Evolutionary conservation across 2,888 invertebrate genomes (phyloP).

Genomic region (Troilus luridus): DNA sequence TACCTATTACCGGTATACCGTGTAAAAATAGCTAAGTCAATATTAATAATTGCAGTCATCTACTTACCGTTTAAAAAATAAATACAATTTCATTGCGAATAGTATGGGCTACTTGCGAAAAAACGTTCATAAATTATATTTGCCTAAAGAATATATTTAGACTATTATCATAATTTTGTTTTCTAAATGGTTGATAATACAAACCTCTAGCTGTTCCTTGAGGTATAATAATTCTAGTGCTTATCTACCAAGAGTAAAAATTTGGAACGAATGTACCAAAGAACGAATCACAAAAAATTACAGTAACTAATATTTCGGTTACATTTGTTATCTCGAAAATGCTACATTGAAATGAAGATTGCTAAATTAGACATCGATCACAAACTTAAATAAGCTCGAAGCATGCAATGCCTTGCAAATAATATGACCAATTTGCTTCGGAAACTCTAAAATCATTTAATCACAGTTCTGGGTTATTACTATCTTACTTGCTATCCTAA

Average conservation of each 20-base stretch:
- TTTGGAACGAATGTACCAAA: not conserved
- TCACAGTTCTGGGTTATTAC: not conserved
- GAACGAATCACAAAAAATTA: not conserved
- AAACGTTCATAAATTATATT: too few relatives aligned
- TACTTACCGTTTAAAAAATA: too few relatives aligned
- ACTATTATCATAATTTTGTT: too few relatives aligned
- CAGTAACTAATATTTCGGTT: not conserved
- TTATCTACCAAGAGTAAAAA: not conserved
- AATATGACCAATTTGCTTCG: not conserved
- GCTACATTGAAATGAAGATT: not conserved
- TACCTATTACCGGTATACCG: too few relatives aligned
- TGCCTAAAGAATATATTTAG: too few relatives aligned
- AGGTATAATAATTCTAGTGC: not conserved
- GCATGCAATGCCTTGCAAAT: not conserved
- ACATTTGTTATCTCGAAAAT: not conserved
- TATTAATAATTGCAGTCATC: too few relatives aligned
- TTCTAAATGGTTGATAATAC: too few relatives aligned
- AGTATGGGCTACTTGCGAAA: too few relatives aligned
- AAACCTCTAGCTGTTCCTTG: not conserved
- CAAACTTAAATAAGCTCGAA: conserved; percentile 7
- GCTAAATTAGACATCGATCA: not conserved
- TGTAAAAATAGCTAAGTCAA: too few relatives aligned
- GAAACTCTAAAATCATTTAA: not conserved
- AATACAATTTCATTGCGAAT: too few relatives aligned
- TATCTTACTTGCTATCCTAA: not conserved